phyloP scores from a whole-genome alignment of 2,888 invertebrate species.

The Drosophila fulvimacula region DNA sequence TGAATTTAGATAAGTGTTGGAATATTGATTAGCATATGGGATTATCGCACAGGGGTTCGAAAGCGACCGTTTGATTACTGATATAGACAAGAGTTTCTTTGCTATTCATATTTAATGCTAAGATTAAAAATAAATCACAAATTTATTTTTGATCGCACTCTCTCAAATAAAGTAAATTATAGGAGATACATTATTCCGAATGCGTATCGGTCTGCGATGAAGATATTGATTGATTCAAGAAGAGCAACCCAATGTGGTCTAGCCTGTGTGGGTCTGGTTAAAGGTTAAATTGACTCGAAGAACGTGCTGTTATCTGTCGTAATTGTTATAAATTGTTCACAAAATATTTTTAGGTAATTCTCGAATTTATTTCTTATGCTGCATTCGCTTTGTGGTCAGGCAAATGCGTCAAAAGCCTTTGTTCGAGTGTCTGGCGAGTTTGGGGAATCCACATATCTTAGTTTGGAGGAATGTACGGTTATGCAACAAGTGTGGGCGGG shows the following conservation, averaged over 20 bases:
- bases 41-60: neutral
- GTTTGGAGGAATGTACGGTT: conserved; percentile 11
- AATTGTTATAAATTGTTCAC: conserved; percentile 48
- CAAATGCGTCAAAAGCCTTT: conserved; percentile 56
- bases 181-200: neutral
- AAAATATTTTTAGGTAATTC: conserved; percentile 60
- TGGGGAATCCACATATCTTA: neutral
- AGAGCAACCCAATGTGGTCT: neutral
- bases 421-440: conserved; percentile 19
- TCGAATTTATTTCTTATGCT: conserved; percentile 47
- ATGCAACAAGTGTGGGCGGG: conserved; percentile 53
- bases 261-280: neutral
- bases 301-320: neutral
- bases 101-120: neutral
- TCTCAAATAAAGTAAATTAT: too few relatives aligned
- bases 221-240: neutral
- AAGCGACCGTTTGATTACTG: neutral
- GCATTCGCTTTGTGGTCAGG: conserved; percentile 53
- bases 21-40: neutral
- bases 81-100: neutral
- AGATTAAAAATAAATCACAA: too few relatives aligned
- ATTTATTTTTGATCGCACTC: too few relatives aligned
- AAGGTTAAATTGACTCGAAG: neutral
- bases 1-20: neutral
- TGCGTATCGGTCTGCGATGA: neutral